These are phyloP conservation scores for Linnaemya vulpina DNA, from an alignment of 2,888 invertebrate genomes.

Conservation along the genomic window DNA sequence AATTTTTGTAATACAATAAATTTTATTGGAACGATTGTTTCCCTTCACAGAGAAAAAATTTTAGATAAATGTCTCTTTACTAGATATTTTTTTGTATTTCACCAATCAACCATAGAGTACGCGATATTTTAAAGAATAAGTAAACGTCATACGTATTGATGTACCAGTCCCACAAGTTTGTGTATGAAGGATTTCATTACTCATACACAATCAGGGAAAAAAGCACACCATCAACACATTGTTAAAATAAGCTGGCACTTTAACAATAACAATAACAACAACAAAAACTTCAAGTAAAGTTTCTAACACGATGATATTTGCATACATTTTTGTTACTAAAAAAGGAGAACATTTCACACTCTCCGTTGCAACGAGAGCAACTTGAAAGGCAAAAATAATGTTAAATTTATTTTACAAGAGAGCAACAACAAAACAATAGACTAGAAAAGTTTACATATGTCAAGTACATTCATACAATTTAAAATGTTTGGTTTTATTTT, in stretches of 20 bases:
- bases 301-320: slow-evolving; percentile 67
- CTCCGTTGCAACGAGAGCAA: slow-evolving; percentile 26
- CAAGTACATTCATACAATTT: slow-evolving; percentile 67
- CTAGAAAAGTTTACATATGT: slow-evolving; percentile 71
- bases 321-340: slow-evolving; percentile 53
- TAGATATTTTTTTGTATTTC: background rate
- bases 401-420: slow-evolving; percentile 40
- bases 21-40: background rate
- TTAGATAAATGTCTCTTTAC: no score
- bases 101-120: background rate
- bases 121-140: background rate
- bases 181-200: background rate
- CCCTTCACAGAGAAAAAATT: background rate
- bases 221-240: slow-evolving; percentile 68
- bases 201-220: background rate
- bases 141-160: slow-evolving; percentile 19
- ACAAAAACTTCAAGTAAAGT: slow-evolving; percentile 67
- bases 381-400: slow-evolving; percentile 28
- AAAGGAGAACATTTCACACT: slow-evolving; percentile 58
- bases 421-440: slow-evolving; percentile 60
- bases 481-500: slow-evolving; percentile 40
- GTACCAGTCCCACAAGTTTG: background rate
- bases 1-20: no score
- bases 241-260: slow-evolving; percentile 66
- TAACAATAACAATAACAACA: slow-evolving; percentile 49